phyloP scores from a whole-genome alignment of 2,113 vertebrate species.

The Narcine bancroftii region DNA sequence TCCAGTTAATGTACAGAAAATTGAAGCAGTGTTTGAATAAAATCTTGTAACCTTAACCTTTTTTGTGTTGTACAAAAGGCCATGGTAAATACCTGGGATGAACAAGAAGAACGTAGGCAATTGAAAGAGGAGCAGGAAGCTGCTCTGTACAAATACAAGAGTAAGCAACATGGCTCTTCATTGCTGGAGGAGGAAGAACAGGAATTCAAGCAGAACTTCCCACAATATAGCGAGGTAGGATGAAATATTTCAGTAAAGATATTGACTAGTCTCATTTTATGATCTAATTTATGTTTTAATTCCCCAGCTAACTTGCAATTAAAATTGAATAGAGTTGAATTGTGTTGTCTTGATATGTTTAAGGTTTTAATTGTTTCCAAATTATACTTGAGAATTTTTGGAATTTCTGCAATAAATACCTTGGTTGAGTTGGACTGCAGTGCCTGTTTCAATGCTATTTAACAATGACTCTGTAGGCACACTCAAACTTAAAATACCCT shows the following conservation, averaged over 20 bases:
- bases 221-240: conserved; percentile 70
- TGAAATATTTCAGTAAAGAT: not conserved
- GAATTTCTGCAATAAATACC: not conserved
- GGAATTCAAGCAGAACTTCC: conserved; percentile 76
- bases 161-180: conserved; percentile 56
- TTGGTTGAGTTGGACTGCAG: no score
- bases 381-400: not conserved
- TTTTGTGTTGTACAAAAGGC: conserved; percentile 55
- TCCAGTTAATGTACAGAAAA: not conserved
- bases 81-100: conserved; percentile 86
- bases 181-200: conserved; percentile 77
- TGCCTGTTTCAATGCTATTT: no score
- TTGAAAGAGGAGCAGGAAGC: conserved; percentile 66
- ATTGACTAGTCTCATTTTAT: no score
- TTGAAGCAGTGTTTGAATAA: not conserved
- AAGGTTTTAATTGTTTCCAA: not conserved
- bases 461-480: no score
- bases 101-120: conserved; percentile 66
- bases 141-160: conserved; percentile 72
- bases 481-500: not conserved
- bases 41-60: not conserved
- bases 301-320: not conserved
- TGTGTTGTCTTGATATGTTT: not conserved
- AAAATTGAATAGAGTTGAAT: not conserved
- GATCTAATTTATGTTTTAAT: not conserved